phyloP scores from a whole-genome alignment of 2,888 invertebrate species.

The Tipula unca region DNA sequence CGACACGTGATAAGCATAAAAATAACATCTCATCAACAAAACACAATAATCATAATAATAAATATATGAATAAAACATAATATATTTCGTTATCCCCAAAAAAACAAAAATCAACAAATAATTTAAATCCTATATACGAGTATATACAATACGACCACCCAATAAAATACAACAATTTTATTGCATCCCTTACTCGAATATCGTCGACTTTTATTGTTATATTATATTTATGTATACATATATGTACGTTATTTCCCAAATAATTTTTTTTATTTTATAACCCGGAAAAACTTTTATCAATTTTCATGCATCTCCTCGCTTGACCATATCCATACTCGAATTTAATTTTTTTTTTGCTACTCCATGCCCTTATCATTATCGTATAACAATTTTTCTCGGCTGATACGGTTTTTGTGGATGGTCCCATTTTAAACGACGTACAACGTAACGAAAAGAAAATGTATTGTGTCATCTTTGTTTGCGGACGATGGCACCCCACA shows the following conservation, averaged over 20 bases:
- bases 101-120: not conserved
- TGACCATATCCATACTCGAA: not conserved
- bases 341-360: not conserved
- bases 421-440: not conserved
- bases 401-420: not conserved
- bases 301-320: not conserved
- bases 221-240: too few species aligned
- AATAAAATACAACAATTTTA: not conserved
- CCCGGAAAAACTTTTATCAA: conserved; percentile 14
- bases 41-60: not conserved
- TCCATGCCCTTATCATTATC: conserved; percentile 4
- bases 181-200: not conserved
- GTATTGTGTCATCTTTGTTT: not conserved
- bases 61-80: not conserved
- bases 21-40: not conserved
- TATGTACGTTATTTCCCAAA: not conserved
- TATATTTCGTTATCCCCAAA: not conserved
- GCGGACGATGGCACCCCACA: not conserved
- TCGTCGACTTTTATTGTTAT: not conserved
- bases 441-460: not conserved
- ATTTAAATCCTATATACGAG: not conserved
- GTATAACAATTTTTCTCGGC: not conserved
- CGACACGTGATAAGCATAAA: conserved; percentile 8
- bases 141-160: not conserved
- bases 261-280: not conserved